Evolutionary conservation across 1,140 invertebrate genomes (phyloP), one percentile per base, ranked within the genome.

Genomic region (Heliothis virescens): DNA sequence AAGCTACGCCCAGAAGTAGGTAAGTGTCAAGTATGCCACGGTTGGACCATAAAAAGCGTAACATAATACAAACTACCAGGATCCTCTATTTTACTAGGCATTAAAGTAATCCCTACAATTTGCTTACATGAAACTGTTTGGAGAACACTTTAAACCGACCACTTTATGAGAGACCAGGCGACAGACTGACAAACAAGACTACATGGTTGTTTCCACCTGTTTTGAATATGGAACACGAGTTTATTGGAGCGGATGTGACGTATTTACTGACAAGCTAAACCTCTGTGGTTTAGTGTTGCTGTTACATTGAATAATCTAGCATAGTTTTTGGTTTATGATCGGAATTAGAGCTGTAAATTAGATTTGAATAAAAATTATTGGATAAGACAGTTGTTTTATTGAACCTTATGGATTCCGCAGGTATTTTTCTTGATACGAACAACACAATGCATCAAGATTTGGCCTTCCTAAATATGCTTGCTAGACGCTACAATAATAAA

Each of bases 181-280:
- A 75, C 47, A 75, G 41, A 75, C 41, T 60, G 16, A 75, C 72
- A 75, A 60, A 62, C 72, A 63, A 47, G 34, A 47, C 16, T 50
- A 52, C 59, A 63, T 34, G 48, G 60, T 18, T 52, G 29, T 76
- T 53, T 75, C 62, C 48, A 52, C 48, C 59, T 53, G 59, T 60
- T 75, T 62, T 29, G 15, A 59, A 76, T 76, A 76, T 72, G 69
- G 47, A 72, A 57, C 47, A 72, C 52, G 47, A 72, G 60, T 75
- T 75, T 75, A 75, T 75, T 75, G 53, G 57, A 62, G 29, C 73
- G 73, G 73, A 63, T 62, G 21, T 75, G 41, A 62, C 73, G 73
- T 50, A 62, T 75, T 75, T 75, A 75, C 59, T 15, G 53, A 16
- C 72, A 62, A 55, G 47, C 29, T 47, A 29, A 62, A 75, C 73